phyloP scores from a whole-genome alignment of 2,888 invertebrate genomes.

The Entomobrya proxima region DNA sequence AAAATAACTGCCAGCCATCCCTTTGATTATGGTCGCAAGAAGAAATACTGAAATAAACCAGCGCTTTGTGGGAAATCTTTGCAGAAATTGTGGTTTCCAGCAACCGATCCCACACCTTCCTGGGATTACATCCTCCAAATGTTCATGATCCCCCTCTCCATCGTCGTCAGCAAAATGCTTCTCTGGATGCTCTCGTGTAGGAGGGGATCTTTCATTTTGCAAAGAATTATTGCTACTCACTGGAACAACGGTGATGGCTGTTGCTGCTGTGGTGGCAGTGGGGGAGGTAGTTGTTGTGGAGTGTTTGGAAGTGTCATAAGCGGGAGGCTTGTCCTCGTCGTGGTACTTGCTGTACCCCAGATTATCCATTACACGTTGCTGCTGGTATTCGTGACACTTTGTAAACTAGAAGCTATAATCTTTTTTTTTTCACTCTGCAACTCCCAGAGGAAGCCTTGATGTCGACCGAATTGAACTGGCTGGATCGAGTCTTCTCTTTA shows the following conservation, averaged over 20 bases:
- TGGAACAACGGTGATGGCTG: neutral
- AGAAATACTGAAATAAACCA: slow-evolving; percentile 82
- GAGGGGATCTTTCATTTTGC: neutral
- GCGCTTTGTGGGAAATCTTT: slow-evolving; percentile 81
- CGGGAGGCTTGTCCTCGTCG: slow-evolving; percentile 17
- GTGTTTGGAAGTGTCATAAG: slow-evolving; percentile 4
- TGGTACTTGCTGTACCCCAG: slow-evolving; percentile 19
- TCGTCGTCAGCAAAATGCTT: neutral
- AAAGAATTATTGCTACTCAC: slow-evolving; percentile 14
- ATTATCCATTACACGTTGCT: slow-evolving; percentile 36
- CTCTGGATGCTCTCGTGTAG: neutral
- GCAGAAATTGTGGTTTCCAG: slow-evolving; percentile 81
- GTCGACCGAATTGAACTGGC: neutral
- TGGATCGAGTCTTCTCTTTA: neutral
- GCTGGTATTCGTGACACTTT: neutral
- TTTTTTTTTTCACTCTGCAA: neutral
- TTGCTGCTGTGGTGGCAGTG: neutral
- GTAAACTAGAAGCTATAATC: neutral
- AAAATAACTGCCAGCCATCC: slow-evolving; percentile 75
- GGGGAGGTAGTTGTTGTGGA: neutral
- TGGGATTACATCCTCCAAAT: slow-evolving; percentile 23
- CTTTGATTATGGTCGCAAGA: slow-evolving; percentile 77
- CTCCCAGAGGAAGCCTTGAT: neutral
- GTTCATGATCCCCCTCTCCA: slow-evolving; percentile 28
- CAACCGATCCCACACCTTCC: slow-evolving; percentile 80